Evolutionary conservation across 2,888 invertebrate species (phyloP).

Genomic region (Pristionchus mayeri): DNA sequence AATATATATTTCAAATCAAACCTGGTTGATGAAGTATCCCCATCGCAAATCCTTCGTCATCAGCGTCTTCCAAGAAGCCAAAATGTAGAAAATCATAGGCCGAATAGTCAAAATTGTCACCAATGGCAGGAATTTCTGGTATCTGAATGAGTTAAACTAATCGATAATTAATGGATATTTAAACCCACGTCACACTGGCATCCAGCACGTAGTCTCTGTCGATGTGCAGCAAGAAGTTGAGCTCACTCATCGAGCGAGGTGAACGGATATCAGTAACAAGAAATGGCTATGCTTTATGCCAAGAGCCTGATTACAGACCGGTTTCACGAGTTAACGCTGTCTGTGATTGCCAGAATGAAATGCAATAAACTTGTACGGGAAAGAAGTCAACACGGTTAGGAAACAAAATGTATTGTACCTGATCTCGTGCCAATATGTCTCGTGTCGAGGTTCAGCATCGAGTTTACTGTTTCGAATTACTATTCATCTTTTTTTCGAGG

Average conservation of each 20-base stretch:
- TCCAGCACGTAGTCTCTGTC: not conserved
- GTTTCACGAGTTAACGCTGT: too few relatives aligned
- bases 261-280: too few relatives aligned
- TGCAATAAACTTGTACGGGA: too few relatives aligned
- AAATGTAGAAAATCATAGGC: not conserved
- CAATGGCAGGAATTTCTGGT: not conserved
- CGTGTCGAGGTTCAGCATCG: too few relatives aligned
- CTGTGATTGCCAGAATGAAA: too few relatives aligned
- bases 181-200: not conserved
- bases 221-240: not conserved
- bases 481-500: too few relatives aligned
- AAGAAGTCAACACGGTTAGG: too few relatives aligned
- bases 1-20: not conserved
- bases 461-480: too few relatives aligned
- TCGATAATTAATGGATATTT: not conserved
- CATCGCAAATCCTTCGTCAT: not conserved
- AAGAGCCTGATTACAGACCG: too few relatives aligned
- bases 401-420: too few relatives aligned
- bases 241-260: not conserved
- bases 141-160: not conserved
- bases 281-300: too few relatives aligned
- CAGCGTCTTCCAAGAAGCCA: not conserved
- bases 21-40: conserved; percentile 11
- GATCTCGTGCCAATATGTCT: too few relatives aligned
- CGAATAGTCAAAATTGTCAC: not conserved